Evolutionary conservation across 2,888 invertebrate genomes (phyloP), one percentile per base, ranked within the genome.

Genomic region (Drosophila kokeensis): DNA sequence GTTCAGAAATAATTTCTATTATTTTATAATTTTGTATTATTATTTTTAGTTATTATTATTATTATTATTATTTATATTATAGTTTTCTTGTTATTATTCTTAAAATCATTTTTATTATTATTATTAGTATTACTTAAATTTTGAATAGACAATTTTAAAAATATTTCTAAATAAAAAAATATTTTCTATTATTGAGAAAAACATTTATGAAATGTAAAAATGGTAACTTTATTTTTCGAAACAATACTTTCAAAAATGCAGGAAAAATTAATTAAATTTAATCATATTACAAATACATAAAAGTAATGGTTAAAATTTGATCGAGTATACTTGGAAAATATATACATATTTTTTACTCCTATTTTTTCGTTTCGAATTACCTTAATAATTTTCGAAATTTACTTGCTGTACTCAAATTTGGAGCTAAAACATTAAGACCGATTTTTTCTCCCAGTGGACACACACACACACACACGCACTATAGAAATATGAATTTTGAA

Each of bases 401-500:
- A 40, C n/a, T 40, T n/a, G 40, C 40, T 21, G 21, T 45, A 1
- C 42, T 21, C 21, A 45, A 7, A 21, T 13, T 13, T 21, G 1
- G 2, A 11, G 40, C 11, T 40, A 11, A 5, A 40, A 11, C n/a
- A 40, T n/a, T 42, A 21, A 42, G 32, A 24, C 8, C 2, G 2
- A 1, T 24, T 27, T 7, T 24, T 15, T 24, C 24, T 45, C 15
- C 15, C 24, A 45, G 45, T 45, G 45, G 4, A 21, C 21, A 24
- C 21, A n/a, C n/a, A 42, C 40, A 42, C n/a, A 27, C 24, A n/a
- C n/a, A 42, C 40, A 42, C n/a, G n/a, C 24, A n/a, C 8, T 38
- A 48, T 55, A 34, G 32, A 61, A 66, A 45, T 36, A 52, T 58
- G 30, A 65, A 59, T 69, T 54, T 65, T 69, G 18, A 60, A 63